Evolutionary conservation across 2,888 invertebrate species (phyloP).

Genomic region (Glaucopsyche alexis): DNA sequence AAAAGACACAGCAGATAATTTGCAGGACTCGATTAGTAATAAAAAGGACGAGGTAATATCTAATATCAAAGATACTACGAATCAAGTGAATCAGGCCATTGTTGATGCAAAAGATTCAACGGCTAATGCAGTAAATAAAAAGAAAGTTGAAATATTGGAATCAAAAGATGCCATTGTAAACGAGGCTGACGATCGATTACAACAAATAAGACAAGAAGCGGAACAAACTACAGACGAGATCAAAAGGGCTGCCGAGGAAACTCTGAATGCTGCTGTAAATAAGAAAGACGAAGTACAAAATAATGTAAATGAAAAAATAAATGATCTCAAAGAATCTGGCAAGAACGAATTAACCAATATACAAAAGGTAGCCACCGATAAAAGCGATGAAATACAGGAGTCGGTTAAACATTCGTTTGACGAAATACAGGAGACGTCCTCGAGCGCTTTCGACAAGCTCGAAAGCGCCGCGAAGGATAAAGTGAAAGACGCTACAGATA

Average conservation of each 20-base stretch:
- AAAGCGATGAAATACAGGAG: conserved; percentile 52
- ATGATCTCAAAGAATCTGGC: conserved; percentile 47
- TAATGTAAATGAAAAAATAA: conserved; percentile 51
- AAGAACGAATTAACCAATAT: conserved; percentile 53
- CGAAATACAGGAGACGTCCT: conserved; percentile 67
- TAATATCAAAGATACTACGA: conserved; percentile 41
- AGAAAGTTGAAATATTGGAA: conserved; percentile 42
- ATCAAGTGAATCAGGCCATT: conserved; percentile 39
- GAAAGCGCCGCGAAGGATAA: conserved; percentile 74
- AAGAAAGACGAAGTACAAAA: conserved; percentile 58
- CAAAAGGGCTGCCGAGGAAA: conserved; percentile 65
- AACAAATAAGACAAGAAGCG: conserved; percentile 69
- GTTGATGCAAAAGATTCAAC: conserved; percentile 40
- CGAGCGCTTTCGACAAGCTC: conserved; percentile 71
- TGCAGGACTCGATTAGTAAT: conserved; percentile 45
- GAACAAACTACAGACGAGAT: conserved; percentile 70
- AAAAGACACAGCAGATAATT: conserved; percentile 44
- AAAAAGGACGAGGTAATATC: conserved; percentile 44
- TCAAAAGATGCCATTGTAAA: conserved; percentile 47
- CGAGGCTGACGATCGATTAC: conserved; percentile 54
- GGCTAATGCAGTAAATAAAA: conserved; percentile 41
- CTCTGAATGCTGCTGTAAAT: conserved; percentile 58
- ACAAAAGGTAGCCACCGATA: conserved; percentile 50
- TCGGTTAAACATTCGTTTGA: conserved; percentile 63
- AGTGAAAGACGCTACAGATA: conserved; percentile 60